Base-by-base conservation (phyloP, 2,888 invertebrate genomes). In the Aspidiotus rigidus region DNA sequence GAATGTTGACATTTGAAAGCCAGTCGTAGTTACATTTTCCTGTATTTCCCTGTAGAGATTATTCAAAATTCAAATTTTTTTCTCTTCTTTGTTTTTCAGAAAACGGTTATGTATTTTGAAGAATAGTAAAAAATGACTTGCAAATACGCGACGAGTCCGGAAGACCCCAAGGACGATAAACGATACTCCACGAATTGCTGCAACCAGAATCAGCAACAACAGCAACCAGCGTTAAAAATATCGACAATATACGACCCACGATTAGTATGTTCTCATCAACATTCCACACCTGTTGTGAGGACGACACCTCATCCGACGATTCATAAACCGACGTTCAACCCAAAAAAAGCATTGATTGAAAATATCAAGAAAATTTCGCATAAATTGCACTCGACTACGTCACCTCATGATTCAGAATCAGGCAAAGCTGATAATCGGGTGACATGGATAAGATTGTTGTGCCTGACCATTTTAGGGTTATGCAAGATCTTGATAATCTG, bases 191-290 rank as follows among this genome's bases (percentile, higher is more conserved):
- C 59, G 2, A 39, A 13, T 11, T 2, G 28, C 39, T 17, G 59
- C 17, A 39, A 17, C 59, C 17, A 59, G 28, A 59, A 67, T 5
- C n/a, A 7, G 17, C 16, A 13, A 17, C 41, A 49, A 55, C 64
- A 53, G 64, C 55, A 41, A 53, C 64, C 28, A 53, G 59, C 59
- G 28, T 59, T 42, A 42, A 44, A 15, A 67, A 67, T 72, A 71
- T 72, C 71, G 70, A 73, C 57, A 57, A 59, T 73, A 60, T 71
- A 71, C 71, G 71, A 71, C 71, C 73, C 71, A 63, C 71, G 71
- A 59, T 49, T 59, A 39, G 41, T 53, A 64, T 64, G 64, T 55
- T 53, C 64, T 49, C 49, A 49, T 11, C 28, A 28, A 28, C 28
- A 28, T 28, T 28, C 28, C 28, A 28, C 28, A 28, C 28, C 28